Evolutionary conservation across 2,888 invertebrate species (phyloP).

Genomic region (Rhyacophila evoluta): DNA sequence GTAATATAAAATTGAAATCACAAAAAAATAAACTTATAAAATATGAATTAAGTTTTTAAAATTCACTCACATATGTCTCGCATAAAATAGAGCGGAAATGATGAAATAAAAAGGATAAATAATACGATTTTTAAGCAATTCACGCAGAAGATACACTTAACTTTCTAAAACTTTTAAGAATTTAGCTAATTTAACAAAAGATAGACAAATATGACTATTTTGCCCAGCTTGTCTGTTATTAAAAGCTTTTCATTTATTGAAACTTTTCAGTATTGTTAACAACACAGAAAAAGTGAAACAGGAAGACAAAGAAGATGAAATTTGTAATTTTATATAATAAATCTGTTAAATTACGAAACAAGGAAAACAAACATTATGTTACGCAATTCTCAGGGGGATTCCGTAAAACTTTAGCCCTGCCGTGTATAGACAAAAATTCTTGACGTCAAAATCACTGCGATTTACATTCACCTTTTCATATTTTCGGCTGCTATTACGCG

Average conservation of each 20-base stretch:
- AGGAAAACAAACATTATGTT: conserved; percentile 4
- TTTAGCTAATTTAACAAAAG: too few species aligned
- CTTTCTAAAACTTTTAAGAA: too few species aligned
- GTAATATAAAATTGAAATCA: too few species aligned
- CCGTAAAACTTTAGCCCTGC: background rate
- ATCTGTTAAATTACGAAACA: conserved; percentile 8
- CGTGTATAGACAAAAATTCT: background rate
- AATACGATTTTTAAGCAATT: too few species aligned
- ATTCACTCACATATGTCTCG: too few species aligned
- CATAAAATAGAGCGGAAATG: too few species aligned
- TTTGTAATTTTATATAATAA: conserved; percentile 9
- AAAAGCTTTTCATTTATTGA: background rate
- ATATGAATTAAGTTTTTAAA: too few species aligned
- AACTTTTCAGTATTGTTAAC: background rate
- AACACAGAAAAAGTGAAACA: background rate
- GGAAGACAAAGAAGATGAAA: background rate
- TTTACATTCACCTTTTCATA: conserved; percentile 5
- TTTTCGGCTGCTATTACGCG: background rate
- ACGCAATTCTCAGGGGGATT: background rate
- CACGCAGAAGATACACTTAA: too few species aligned
- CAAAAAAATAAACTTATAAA: too few species aligned
- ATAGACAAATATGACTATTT: too few species aligned
- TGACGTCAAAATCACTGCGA: background rate
- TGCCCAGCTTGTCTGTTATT: background rate
- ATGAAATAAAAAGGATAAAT: too few species aligned